These are phyloP conservation scores for Andrena dorsata DNA, from an alignment of 2,888 invertebrate species.

Conservation along the genomic window DNA sequence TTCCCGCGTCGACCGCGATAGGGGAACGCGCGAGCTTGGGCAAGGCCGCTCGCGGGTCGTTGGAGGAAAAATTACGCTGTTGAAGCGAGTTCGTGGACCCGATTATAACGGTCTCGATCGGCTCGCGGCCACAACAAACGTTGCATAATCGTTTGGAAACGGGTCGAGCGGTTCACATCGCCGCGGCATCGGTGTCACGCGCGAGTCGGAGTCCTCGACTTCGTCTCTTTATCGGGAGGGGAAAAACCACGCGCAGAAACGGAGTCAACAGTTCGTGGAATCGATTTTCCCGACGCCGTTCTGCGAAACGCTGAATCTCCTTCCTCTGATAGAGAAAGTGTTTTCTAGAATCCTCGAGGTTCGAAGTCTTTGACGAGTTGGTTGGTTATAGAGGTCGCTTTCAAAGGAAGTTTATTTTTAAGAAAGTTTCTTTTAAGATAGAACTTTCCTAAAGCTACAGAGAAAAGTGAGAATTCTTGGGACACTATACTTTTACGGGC, in stretches of 20 bases:
- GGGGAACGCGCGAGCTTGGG: background rate
- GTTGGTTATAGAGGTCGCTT: background rate
- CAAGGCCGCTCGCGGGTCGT: constrained; percentile 8
- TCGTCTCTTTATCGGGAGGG: constrained; percentile 13
- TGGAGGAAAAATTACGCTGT: constrained; percentile 29
- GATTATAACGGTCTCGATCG: constrained; percentile 29
- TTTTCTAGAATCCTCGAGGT: background rate
- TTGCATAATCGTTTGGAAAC: constrained; percentile 69
- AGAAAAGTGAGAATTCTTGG: no score
- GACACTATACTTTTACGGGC: no score
- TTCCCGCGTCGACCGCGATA: background rate
- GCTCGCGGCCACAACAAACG: constrained; percentile 63
- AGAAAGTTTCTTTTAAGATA: no score
- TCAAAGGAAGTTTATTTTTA: no score
- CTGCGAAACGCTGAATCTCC: background rate
- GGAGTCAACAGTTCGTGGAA: constrained; percentile 14
- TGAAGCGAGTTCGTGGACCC: background rate
- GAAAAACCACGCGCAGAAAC: constrained; percentile 34
- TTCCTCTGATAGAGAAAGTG: background rate
- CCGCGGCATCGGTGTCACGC: constrained; percentile 40
- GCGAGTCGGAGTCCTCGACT: constrained; percentile 23
- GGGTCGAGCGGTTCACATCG: constrained; percentile 56
- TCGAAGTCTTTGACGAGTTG: background rate
- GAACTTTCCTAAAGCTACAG: no score
- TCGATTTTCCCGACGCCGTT: constrained; percentile 5